phyloP scores from a whole-genome alignment of 2,888 invertebrate species.

The Trichopoda pennipes region DNA sequence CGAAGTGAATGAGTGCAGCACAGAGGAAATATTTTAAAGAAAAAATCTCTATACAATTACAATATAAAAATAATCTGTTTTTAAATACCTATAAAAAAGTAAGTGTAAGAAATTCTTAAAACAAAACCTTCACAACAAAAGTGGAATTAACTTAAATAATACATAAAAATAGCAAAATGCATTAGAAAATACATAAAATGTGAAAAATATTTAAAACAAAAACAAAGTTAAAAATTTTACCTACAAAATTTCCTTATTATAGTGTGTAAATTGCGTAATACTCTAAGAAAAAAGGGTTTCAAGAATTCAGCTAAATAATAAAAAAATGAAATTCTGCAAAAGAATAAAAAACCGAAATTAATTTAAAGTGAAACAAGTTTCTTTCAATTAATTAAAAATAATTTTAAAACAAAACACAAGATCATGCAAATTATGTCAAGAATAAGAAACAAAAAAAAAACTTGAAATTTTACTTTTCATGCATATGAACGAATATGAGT shows the following conservation, averaged over 20 bases:
- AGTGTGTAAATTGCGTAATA: conserved; percentile 66
- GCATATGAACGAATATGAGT: too few species aligned
- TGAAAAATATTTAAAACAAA: conserved; percentile 28
- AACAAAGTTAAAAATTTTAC: conserved; percentile 24
- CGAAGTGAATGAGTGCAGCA: conserved; percentile 53
- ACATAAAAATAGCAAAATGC: conserved; percentile 14
- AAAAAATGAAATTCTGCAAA: conserved; percentile 11
- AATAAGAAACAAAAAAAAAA: conserved; percentile 6
- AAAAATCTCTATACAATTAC: conserved; percentile 21
- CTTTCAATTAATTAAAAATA: conserved; percentile 2
- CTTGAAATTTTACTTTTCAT: conserved; percentile 27
- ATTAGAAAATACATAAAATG: conserved; percentile 17
- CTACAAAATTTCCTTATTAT: conserved; percentile 21
- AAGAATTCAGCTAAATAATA: conserved; percentile 10
- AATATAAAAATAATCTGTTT: conserved; percentile 39
- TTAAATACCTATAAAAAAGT: conserved; percentile 25
- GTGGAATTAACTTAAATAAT: conserved; percentile 1
- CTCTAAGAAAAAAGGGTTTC: conserved; percentile 32
- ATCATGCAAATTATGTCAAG: conserved; percentile 33
- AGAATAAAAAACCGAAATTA: background rate
- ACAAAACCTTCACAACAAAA: conserved; percentile 23
- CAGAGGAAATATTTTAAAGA: conserved; percentile 34
- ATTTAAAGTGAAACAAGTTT: conserved; percentile 54
- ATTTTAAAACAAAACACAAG: conserved; percentile 38
- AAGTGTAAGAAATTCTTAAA: conserved; percentile 25